A percentile compares a stretch with the other conserved stretches of the same genome.
phyloP scores from a whole-genome alignment of 2,888 invertebrate genomes.

The Pterostichus madidus region DNA sequence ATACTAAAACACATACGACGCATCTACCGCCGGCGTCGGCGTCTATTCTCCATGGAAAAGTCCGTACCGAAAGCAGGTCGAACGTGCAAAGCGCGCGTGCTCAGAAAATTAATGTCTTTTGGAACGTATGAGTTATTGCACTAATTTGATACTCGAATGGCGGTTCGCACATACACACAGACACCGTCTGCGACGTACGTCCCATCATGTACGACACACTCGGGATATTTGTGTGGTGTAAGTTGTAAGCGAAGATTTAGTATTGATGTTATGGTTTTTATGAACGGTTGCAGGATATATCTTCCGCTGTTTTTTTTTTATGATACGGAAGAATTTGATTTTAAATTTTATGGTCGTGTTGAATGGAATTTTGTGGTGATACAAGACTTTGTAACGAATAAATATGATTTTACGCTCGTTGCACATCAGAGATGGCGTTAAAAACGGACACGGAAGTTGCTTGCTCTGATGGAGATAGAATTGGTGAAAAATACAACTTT shows the following conservation, averaged over 20 bases:
- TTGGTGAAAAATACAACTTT: too few species aligned
- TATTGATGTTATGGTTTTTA: conserved; percentile 42
- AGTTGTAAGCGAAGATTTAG: conserved; percentile 21
- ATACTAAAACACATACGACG: not conserved
- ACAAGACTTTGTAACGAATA: conserved; percentile 11
- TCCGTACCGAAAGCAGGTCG: conserved; percentile 11
- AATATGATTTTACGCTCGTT: not conserved
- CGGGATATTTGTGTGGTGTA: not conserved
- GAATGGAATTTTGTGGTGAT: conserved; percentile 6
- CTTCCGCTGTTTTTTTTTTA: conserved; percentile 23
- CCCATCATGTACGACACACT: not conserved
- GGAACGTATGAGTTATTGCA: conserved; percentile 40
- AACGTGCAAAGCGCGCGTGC: conserved; percentile 16
- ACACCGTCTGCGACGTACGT: not conserved
- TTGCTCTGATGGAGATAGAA: too few species aligned
- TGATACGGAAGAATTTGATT: conserved; percentile 39
- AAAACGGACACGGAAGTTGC: too few species aligned
- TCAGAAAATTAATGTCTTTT: conserved; percentile 24
- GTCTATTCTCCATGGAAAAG: not conserved
- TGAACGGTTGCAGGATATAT: conserved; percentile 24
- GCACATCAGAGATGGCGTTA: too few species aligned
- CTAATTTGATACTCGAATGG: conserved; percentile 31
- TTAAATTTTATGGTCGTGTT: conserved; percentile 34
- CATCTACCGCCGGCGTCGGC: not conserved
- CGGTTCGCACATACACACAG: not conserved